Evolutionary conservation across 2,113 vertebrate genomes (phyloP).

Genomic region (Rallus limicola): DNA sequence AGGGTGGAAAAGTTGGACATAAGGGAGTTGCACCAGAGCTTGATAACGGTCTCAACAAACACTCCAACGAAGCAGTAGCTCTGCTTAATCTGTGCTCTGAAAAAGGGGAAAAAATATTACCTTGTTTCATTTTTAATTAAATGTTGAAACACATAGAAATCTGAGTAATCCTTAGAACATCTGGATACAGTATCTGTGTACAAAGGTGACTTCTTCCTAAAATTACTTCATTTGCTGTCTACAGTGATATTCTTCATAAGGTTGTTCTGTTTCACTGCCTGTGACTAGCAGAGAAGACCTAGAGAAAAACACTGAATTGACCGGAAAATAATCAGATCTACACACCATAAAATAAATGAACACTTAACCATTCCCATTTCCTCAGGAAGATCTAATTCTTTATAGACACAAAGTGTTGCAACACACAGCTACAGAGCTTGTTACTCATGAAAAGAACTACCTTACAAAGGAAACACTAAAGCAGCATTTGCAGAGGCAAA

Average conservation of each 20-base stretch:
- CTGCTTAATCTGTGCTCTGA: background rate
- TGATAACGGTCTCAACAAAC: background rate
- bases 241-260: background rate
- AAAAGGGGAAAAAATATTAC: background rate
- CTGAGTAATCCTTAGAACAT: background rate
- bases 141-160: background rate
- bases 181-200: background rate
- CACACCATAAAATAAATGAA: background rate
- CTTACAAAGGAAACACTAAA: constrained; percentile 34
- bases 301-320: background rate
- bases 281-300: background rate
- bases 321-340: background rate
- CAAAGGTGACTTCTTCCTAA: background rate
- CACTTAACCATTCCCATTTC: background rate
- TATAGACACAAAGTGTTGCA: background rate
- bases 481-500: background rate
- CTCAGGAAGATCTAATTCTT: background rate
- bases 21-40: background rate
- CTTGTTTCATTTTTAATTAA: background rate
- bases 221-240: background rate
- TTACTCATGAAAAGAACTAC: constrained; percentile 55
- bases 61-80: background rate
- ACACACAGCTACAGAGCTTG: constrained; percentile 28
- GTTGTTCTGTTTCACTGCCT: background rate
- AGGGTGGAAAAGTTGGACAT: background rate